A percentile compares a stretch with the other conserved stretches of the same genome.
phyloP scores from a whole-genome alignment of 2,113 vertebrate genomes.

The Hypanus sabinus region DNA sequence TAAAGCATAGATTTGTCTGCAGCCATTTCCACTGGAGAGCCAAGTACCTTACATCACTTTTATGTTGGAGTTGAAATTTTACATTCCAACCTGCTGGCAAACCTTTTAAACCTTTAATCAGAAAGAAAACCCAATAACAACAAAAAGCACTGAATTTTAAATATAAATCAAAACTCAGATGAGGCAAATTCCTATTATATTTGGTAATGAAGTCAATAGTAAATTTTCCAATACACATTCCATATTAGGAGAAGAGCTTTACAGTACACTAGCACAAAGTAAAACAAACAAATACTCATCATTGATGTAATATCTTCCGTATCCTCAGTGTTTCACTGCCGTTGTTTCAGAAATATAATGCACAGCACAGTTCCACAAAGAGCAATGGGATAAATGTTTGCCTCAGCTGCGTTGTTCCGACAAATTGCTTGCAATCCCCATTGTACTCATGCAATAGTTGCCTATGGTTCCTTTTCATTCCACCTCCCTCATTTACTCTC shows the following conservation, averaged over 20 bases:
- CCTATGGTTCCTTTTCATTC: not conserved
- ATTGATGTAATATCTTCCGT: not conserved
- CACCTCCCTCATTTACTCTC: not conserved
- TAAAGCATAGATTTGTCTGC: not conserved
- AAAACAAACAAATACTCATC: not conserved
- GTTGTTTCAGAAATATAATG: not conserved
- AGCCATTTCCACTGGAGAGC: not conserved
- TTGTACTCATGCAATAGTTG: no score
- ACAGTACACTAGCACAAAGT: not conserved
- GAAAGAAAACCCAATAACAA: not conserved
- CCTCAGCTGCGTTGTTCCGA: not conserved
- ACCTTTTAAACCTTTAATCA: not conserved
- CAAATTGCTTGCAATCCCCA: not conserved
- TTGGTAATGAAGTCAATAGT: not conserved
- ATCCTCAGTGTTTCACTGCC: not conserved
- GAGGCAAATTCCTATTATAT: not conserved
- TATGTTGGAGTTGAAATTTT: not conserved
- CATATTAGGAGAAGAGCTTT: not conserved
- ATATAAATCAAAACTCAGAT: not conserved
- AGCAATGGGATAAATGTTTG: no score
- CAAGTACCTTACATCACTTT: slow-evolving; percentile 17
- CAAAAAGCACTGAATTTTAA: not conserved
- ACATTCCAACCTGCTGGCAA: not conserved
- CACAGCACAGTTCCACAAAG: not conserved
- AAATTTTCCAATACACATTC: not conserved